Percentiles rank a stretch among this genome's conserved stretches.
Conservation (phyloP, 2,888 invertebrate species). For the Mongoloraphidia duomilia region DNA sequence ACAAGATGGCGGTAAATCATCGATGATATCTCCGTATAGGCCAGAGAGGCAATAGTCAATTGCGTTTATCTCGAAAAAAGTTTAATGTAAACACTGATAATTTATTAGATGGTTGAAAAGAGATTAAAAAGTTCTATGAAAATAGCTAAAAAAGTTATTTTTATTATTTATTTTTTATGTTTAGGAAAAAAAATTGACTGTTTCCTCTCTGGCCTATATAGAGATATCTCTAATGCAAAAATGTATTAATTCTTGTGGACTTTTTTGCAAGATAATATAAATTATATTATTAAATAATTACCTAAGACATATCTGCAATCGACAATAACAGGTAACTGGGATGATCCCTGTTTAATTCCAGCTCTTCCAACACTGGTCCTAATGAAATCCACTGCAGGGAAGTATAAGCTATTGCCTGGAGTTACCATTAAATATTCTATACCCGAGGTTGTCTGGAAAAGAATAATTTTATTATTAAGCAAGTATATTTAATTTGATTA, state of each 20-base stretch:
- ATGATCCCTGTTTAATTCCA: slow-evolving; percentile 51
- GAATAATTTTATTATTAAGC: slow-evolving; percentile 4
- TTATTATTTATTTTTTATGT: too few relatives aligned
- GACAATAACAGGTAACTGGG: slow-evolving; percentile 60
- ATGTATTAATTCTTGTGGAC: too few relatives aligned
- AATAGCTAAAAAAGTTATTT: too few relatives aligned
- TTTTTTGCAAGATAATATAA: too few relatives aligned
- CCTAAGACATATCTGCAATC: slow-evolving; percentile 68
- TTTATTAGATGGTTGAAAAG: too few relatives aligned
- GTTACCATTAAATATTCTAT: slow-evolving; percentile 61
- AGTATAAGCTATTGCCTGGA: slow-evolving; percentile 66
- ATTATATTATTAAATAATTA: slow-evolving; percentile 20
- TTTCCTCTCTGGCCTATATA: not conserved
- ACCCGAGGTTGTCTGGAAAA: slow-evolving; percentile 47
- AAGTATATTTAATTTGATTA: not conserved
- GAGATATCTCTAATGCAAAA: not conserved
- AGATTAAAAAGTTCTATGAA: too few relatives aligned
- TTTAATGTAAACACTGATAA: too few relatives aligned
- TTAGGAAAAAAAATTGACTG: not conserved
- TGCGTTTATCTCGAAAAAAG: too few relatives aligned
- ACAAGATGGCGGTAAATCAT: too few relatives aligned
- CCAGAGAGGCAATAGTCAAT: too few relatives aligned
- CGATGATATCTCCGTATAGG: too few relatives aligned
- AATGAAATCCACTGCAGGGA: slow-evolving; percentile 73
- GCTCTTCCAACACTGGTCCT: slow-evolving; percentile 63